Evolutionary conservation across 2,888 invertebrate genomes (phyloP).

Genomic region (Drosophila paranaensis): DNA sequence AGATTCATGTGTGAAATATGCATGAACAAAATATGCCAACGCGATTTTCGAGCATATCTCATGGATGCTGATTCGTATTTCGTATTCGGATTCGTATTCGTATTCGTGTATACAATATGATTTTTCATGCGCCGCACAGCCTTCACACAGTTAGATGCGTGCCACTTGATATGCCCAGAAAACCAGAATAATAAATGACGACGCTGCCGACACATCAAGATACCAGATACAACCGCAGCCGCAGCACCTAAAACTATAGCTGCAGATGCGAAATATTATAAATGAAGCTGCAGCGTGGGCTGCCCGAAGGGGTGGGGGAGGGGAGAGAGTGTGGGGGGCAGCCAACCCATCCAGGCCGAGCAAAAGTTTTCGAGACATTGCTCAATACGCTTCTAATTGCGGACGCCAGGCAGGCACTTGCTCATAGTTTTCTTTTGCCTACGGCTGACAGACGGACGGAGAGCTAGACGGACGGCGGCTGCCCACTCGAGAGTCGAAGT

Average conservation of each 20-base stretch:
- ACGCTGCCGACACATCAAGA: slow-evolving; percentile 53
- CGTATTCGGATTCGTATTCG: neutral
- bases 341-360: slow-evolving; percentile 52
- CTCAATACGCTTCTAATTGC: slow-evolving; percentile 76
- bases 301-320: neutral
- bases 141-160: slow-evolving; percentile 78
- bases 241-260: slow-evolving; percentile 14
- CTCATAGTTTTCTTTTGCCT: slow-evolving; percentile 21
- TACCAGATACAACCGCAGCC: slow-evolving; percentile 21
- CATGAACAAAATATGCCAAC: slow-evolving; percentile 70
- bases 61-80: slow-evolving; percentile 28
- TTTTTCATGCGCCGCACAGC: slow-evolving; percentile 44
- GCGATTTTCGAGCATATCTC: slow-evolving; percentile 62
- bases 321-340: slow-evolving; percentile 9
- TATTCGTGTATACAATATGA: slow-evolving; percentile 13
- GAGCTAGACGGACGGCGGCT: slow-evolving; percentile 24
- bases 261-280: slow-evolving; percentile 42
- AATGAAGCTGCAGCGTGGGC: slow-evolving; percentile 58
- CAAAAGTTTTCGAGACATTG: slow-evolving; percentile 62
- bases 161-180: slow-evolving; percentile 74
- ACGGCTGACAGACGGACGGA: slow-evolving; percentile 6
- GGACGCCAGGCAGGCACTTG: slow-evolving; percentile 47
- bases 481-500: slow-evolving; percentile 31
- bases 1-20: slow-evolving; percentile 73
- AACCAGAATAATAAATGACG: slow-evolving; percentile 77